A percentile compares a stretch with the other conserved stretches of the same genome.
phyloP scores from a whole-genome alignment of 2,113 vertebrate species.

The Aegithalos caudatus region DNA sequence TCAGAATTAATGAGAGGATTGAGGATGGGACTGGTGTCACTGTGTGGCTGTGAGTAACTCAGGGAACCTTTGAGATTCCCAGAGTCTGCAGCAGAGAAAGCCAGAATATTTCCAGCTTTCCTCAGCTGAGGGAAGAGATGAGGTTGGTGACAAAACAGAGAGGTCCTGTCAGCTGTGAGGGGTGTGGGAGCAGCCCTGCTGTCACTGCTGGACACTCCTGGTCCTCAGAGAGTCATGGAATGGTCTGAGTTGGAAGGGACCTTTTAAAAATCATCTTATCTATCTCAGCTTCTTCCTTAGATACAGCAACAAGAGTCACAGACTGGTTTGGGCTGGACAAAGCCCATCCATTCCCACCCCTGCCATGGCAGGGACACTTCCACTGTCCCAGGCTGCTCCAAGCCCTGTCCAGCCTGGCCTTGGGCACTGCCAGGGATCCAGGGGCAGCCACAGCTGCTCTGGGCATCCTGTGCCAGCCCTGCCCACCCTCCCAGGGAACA shows the following conservation, averaged over 20 bases:
- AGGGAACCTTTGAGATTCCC: neutral
- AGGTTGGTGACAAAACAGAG: fast-evolving
- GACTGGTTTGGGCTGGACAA: neutral
- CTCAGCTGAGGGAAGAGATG: neutral
- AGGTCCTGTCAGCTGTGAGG: neutral
- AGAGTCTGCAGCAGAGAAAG: neutral
- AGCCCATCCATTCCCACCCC: fast-evolving
- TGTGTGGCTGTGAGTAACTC: fast-evolving
- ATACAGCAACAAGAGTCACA: neutral
- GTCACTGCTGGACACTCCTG: neutral
- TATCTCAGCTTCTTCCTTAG: neutral
- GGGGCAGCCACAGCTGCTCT: neutral
- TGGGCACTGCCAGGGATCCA: neutral
- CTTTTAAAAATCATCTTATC: neutral
- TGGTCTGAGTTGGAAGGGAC: neutral
- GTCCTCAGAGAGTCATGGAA: neutral
- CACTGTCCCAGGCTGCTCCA: neutral
- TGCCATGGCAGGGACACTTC: neutral
- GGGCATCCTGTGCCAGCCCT: neutral
- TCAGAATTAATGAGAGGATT: neutral
- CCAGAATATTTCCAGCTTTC: neutral
- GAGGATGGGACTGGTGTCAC: neutral
- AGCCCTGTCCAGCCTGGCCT: neutral
- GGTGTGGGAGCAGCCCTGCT: neutral
- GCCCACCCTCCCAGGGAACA: fast-evolving